Percentiles rank a stretch among this genome's conserved stretches.
Evolutionary conservation across 1,140 invertebrate species (phyloP).

Genomic region (Helicoverpa zea): DNA sequence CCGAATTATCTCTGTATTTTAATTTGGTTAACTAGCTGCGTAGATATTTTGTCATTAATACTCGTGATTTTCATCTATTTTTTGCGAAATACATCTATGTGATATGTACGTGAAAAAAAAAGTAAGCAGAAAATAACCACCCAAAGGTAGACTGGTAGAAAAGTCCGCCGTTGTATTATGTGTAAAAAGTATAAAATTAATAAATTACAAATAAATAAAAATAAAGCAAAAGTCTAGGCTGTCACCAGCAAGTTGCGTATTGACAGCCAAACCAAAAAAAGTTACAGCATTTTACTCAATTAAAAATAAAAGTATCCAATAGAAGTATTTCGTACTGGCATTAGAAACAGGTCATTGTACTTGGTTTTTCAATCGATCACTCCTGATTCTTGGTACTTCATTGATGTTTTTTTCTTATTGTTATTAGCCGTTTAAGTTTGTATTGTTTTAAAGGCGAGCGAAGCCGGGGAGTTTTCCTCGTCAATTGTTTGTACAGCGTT

Average conservation of each 20-base stretch:
- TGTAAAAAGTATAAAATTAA: too few species aligned
- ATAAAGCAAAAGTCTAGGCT: neutral
- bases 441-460: conserved; percentile 14
- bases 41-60: too few species aligned
- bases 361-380: neutral
- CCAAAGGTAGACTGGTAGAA: too few species aligned
- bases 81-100: too few species aligned
- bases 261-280: neutral
- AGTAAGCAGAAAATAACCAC: too few species aligned
- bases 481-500: conserved; percentile 23
- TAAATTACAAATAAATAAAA: neutral
- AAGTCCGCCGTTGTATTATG: too few species aligned
- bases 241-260: neutral
- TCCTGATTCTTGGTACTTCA: conserved; percentile 1
- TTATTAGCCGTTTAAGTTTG: neutral
- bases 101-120: too few species aligned
- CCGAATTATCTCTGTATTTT: too few species aligned
- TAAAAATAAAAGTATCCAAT: conserved; percentile 2
- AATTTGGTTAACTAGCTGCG: too few species aligned
- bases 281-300: neutral
- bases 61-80: too few species aligned
- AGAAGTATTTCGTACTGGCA: neutral
- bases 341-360: neutral
- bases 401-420: conserved; percentile 17
- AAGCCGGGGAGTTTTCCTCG: conserved; percentile 15